Evolutionary conservation across 2,113 vertebrate genomes (phyloP).

Genomic region (Atractosteus spatula): DNA sequence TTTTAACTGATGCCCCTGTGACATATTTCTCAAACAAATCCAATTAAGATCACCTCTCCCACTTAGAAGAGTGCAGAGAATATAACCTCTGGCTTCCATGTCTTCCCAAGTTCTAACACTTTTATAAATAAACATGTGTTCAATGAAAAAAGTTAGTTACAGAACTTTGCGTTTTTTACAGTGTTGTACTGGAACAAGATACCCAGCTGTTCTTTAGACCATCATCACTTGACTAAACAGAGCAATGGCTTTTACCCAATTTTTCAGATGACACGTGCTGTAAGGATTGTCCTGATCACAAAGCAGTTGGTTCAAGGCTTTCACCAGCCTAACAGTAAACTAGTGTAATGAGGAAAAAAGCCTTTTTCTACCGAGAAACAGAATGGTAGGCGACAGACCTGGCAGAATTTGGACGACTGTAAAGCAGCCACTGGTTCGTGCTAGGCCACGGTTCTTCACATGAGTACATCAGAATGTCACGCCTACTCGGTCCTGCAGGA

Average conservation of each 20-base stretch:
- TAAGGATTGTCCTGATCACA: background rate
- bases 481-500: too few relatives aligned
- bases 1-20: conserved; percentile 32
- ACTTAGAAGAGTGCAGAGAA: background rate
- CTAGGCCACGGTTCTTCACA: background rate
- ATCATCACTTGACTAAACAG: background rate
- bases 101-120: too few relatives aligned
- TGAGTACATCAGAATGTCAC: background rate
- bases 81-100: background rate
- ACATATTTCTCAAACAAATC: conserved; percentile 33
- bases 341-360: background rate
- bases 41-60: conserved; percentile 22
- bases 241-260: background rate
- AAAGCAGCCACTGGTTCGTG: background rate
- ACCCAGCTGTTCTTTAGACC: background rate
- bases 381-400: background rate
- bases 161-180: too few relatives aligned
- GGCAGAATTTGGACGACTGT: background rate
- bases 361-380: background rate
- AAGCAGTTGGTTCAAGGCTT: background rate
- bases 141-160: too few relatives aligned
- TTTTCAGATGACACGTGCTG: too few relatives aligned
- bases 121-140: too few relatives aligned
- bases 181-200: background rate
- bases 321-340: background rate